A percentile compares a stretch with the other conserved stretches of the same genome.
These are phyloP conservation scores for Urocyon cinereoargenteus DNA, from an alignment of 2,797 vertebrate species.

Conservation along the genomic window DNA sequence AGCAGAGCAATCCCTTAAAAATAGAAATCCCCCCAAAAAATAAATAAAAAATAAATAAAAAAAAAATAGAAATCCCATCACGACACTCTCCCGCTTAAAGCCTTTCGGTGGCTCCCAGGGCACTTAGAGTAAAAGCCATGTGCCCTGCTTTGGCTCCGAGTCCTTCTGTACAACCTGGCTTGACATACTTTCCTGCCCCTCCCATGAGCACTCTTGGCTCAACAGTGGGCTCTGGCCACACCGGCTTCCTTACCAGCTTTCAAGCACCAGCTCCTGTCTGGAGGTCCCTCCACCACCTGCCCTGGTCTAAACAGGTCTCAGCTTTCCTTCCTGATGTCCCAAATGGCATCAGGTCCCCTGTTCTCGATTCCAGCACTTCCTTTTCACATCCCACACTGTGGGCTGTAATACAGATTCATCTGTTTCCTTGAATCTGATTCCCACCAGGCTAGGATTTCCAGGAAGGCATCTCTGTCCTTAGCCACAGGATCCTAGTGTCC, in stretches of 20 bases:
- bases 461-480: neutral
- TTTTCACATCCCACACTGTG: fast-evolving
- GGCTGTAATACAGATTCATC: neutral
- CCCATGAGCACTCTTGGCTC: neutral
- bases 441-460: neutral
- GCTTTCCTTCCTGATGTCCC: neutral
- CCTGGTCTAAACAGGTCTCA: neutral
- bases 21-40: conserved; percentile 51
- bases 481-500: fast-evolving
- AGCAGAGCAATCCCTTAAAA: conserved; percentile 50
- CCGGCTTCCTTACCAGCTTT: neutral
- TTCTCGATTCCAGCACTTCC: neutral
- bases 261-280: neutral
- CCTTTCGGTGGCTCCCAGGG: conserved; percentile 6
- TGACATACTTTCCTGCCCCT: neutral
- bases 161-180: neutral
- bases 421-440: neutral
- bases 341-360: neutral
- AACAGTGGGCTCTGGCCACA: neutral
- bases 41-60: too few relatives aligned
- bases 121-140: conserved; percentile 6
- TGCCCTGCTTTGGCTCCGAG: neutral
- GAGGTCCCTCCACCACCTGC: neutral
- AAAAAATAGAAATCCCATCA: conserved; percentile 59
- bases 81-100: neutral